Evolutionary conservation across 2,888 invertebrate genomes (phyloP).

Genomic region (Rotaria sp.): DNA sequence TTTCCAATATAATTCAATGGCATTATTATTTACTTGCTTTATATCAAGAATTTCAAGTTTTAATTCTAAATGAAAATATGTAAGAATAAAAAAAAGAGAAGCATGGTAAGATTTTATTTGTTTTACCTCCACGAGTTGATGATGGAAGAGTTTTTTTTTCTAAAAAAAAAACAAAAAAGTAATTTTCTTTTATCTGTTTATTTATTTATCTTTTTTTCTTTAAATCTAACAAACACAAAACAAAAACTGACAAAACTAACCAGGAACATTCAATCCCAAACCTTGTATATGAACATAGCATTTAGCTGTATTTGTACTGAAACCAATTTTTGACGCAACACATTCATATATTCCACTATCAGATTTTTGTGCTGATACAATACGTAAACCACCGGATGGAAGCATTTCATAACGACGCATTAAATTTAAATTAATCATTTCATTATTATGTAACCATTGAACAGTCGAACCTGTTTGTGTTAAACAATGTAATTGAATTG

Average conservation of each 20-base stretch:
- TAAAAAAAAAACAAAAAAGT: neutral
- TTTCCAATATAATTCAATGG: constrained; percentile 15
- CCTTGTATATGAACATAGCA: constrained; percentile 36
- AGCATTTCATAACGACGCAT: constrained; percentile 40
- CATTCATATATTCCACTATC: constrained; percentile 81
- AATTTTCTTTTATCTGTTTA: neutral
- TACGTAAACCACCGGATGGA: constrained; percentile 33
- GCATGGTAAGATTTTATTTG: no score
- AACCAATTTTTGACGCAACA: constrained; percentile 69
- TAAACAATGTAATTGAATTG: constrained; percentile 34
- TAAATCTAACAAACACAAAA: neutral
- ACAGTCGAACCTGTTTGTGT: constrained; percentile 27
- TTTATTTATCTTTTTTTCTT: neutral
- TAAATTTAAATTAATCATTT: constrained; percentile 35
- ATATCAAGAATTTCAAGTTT: constrained; percentile 3
- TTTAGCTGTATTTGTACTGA: constrained; percentile 57
- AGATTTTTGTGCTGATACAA: constrained; percentile 40
- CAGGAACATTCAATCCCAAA: neutral
- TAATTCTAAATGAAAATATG: neutral
- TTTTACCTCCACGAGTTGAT: neutral
- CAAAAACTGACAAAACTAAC: neutral
- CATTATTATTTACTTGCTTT: neutral
- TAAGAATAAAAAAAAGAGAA: neutral
- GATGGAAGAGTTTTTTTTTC: neutral
- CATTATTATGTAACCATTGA: constrained; percentile 40